phyloP scores from a whole-genome alignment of 2,888 invertebrate species.

The Perithous albicinctus region DNA sequence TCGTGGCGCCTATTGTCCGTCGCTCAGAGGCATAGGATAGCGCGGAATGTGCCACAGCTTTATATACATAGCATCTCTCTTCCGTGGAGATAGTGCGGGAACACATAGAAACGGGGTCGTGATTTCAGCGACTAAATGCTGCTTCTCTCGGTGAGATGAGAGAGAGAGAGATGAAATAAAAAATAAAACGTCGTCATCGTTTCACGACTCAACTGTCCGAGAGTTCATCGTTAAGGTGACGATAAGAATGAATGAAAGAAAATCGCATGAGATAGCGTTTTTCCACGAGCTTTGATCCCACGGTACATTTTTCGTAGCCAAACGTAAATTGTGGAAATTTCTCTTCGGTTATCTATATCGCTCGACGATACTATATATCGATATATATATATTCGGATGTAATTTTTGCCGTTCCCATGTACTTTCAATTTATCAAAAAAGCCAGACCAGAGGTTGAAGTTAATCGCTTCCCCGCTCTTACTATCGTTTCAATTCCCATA shows the following conservation, averaged over 20 bases:
- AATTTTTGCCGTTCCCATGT: conserved; percentile 30
- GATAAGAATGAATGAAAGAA: conserved; percentile 11
- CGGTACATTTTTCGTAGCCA: neutral
- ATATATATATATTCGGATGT: too few relatives aligned
- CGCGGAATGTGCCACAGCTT: neutral
- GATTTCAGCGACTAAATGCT: neutral
- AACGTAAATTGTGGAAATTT: conserved; percentile 2
- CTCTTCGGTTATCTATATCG: neutral
- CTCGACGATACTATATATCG: conserved; percentile 6
- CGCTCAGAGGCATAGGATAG: conserved; percentile 1
- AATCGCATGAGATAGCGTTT: conserved; percentile 39
- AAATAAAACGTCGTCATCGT: conserved; percentile 18
- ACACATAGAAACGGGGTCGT: neutral
- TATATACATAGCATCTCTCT: conserved; percentile 9
- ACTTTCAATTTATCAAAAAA: conserved; percentile 53
- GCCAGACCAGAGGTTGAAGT: conserved; percentile 41
- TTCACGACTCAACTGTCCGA: conserved; percentile 21
- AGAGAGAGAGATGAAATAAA: neutral
- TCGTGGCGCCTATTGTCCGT: conserved; percentile 55
- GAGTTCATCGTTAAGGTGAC: neutral
- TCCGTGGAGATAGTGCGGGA: neutral
- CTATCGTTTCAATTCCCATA: conserved; percentile 58
- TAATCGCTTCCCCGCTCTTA: conserved; percentile 48
- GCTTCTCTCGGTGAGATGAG: neutral
- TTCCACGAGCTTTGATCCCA: neutral